Percentiles rank a stretch among this genome's conserved stretches.
Conservation (phyloP, 2,797 vertebrate genomes). For the Hydrolagus colliei region DNA sequence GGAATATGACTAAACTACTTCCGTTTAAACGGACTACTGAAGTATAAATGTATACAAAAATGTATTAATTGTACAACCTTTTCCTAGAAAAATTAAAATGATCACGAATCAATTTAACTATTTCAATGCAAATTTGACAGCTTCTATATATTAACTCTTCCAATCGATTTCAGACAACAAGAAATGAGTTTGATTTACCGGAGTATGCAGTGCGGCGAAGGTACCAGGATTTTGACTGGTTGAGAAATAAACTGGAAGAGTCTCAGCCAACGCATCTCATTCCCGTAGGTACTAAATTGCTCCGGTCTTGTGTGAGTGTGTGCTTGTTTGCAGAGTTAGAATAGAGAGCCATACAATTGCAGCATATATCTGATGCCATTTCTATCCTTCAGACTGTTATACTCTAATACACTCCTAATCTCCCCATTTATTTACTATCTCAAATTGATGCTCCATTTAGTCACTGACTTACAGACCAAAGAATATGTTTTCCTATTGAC, state of each 20-base stretch:
- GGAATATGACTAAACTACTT: too few relatives aligned
- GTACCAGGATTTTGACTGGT: constrained; percentile 97
- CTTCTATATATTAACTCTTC: constrained; percentile 32
- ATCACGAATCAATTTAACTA: neutral
- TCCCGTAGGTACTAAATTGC: constrained; percentile 76
- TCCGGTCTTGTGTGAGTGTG: constrained; percentile 23
- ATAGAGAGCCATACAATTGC: too few relatives aligned
- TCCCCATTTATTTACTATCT: too few relatives aligned
- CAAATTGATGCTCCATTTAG: too few relatives aligned
- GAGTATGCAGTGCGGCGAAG: constrained; percentile 85
- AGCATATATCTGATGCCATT: too few relatives aligned
- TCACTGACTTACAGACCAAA: too few relatives aligned
- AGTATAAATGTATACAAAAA: neutral
- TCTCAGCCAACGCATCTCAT: constrained; percentile 96
- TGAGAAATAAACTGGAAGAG: constrained; percentile 87
- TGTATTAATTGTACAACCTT: neutral
- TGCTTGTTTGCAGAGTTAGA: neutral
- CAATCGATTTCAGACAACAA: constrained; percentile 65
- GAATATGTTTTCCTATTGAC: too few relatives aligned
- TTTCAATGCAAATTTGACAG: neutral
- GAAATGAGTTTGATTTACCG: constrained; percentile 87
- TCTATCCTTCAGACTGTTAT: too few relatives aligned
- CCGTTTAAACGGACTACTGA: too few relatives aligned
- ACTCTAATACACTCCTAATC: too few relatives aligned
- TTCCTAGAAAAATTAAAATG: neutral